Evolutionary conservation across 2,888 invertebrate species (phyloP).

Genomic region (Palloptera scutellata): DNA sequence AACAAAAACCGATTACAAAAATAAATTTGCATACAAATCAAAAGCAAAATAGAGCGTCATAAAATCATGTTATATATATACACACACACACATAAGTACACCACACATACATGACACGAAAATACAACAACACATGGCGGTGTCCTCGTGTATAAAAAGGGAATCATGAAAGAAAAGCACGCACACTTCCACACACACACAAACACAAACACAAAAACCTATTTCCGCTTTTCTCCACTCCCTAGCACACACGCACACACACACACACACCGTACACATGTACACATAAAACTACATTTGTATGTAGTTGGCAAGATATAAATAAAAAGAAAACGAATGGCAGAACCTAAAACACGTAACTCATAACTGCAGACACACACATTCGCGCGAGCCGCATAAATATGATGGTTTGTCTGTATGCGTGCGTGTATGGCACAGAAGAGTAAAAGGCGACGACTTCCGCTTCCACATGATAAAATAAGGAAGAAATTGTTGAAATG

Average conservation of each 20-base stretch:
- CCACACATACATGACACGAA: neutral
- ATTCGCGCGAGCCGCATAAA: neutral
- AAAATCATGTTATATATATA: too few relatives aligned
- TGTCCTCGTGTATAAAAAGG: neutral
- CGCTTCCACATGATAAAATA: too few relatives aligned
- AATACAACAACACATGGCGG: neutral
- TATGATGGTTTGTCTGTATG: too few relatives aligned
- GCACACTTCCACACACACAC: constrained; percentile 14
- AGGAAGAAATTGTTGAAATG: too few relatives aligned
- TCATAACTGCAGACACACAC: neutral
- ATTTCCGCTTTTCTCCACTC: constrained; percentile 11
- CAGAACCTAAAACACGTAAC: constrained; percentile 10
- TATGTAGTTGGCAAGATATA: neutral
- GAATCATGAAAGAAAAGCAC: constrained; percentile 5
- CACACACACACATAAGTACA: neutral
- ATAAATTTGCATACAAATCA: constrained; percentile 38
- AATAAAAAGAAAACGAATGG: constrained; percentile 3
- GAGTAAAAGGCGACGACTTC: too few relatives aligned
- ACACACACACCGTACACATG: neutral
- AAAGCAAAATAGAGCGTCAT: constrained; percentile 25
- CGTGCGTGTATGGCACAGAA: too few relatives aligned
- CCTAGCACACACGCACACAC: neutral
- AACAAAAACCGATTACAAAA: neutral
- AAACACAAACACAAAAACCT: constrained; percentile 14
- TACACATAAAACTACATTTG: neutral